A percentile compares a stretch with the other conserved stretches of the same genome.
Evolutionary conservation across 2,888 invertebrate genomes (phyloP).

Genomic region (Ochropacha duplaris): DNA sequence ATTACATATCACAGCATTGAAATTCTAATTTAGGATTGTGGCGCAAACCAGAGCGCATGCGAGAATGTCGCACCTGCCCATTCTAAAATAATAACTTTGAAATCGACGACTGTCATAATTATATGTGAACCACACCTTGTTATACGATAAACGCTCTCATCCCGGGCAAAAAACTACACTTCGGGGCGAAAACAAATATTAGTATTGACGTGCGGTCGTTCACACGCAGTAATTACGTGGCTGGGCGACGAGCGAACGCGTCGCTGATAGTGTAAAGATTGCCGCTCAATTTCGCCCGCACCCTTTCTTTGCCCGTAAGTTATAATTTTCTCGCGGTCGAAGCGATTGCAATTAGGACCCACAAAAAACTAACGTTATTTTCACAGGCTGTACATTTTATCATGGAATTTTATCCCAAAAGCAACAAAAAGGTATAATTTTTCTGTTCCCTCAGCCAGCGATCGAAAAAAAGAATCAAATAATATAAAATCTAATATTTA

Average conservation of each 20-base stretch:
- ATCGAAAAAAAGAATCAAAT: slow-evolving; percentile 4
- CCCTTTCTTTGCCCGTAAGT: slow-evolving; percentile 51
- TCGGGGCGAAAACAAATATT: slow-evolving; percentile 76
- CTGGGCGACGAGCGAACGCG: slow-evolving; percentile 32
- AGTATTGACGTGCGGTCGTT: slow-evolving; percentile 62
- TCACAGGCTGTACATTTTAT: slow-evolving; percentile 20
- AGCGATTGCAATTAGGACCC: slow-evolving; percentile 48
- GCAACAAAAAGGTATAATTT: not conserved
- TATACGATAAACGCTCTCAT: slow-evolving; percentile 56
- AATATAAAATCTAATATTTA: slow-evolving; percentile 29
- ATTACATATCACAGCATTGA: not conserved
- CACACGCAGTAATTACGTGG: slow-evolving; percentile 52
- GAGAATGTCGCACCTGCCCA: slow-evolving; percentile 58
- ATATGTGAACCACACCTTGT: slow-evolving; percentile 57
- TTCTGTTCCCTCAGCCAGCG: not conserved
- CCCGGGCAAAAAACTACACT: slow-evolving; percentile 49
- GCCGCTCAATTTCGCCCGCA: slow-evolving; percentile 48
- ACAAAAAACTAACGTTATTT: slow-evolving; percentile 45
- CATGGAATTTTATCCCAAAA: not conserved
- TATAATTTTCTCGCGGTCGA: slow-evolving; percentile 60
- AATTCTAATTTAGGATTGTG: slow-evolving; percentile 2
- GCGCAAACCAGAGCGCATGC: slow-evolving; percentile 22
- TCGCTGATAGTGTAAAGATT: slow-evolving; percentile 62
- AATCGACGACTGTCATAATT: slow-evolving; percentile 63
- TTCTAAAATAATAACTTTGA: slow-evolving; percentile 42